These are phyloP conservation scores for Bombus soroeensis DNA, from an alignment of 1,140 invertebrate species.

Conservation along the genomic window DNA sequence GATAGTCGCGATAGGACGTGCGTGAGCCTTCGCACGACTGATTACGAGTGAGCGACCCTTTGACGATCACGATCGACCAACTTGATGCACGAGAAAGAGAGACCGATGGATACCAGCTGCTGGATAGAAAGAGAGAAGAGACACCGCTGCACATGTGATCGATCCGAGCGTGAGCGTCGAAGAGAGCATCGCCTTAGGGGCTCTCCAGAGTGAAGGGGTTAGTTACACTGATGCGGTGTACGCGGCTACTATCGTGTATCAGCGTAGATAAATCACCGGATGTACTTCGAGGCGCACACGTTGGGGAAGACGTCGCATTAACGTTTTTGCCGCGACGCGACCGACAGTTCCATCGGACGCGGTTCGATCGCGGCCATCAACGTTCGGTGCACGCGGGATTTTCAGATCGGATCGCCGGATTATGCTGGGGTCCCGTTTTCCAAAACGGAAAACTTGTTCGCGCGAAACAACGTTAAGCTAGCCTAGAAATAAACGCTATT, in stretches of 20 bases:
- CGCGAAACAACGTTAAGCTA: not conserved
- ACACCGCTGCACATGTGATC: slow-evolving; percentile 54
- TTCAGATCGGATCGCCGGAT: not conserved
- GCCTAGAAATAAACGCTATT: too few species aligned
- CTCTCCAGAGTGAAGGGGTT: slow-evolving; percentile 66
- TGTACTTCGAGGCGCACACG: slow-evolving; percentile 59
- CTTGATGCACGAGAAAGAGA: slow-evolving; percentile 54
- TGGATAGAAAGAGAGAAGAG: slow-evolving; percentile 34
- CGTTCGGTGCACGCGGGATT: not conserved
- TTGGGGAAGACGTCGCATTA: slow-evolving; percentile 63
- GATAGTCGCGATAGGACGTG: slow-evolving; percentile 73
- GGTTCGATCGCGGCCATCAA: not conserved
- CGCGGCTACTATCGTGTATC: slow-evolving; percentile 67
- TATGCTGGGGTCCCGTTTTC: not conserved
- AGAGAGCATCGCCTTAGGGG: slow-evolving; percentile 72
- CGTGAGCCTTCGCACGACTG: slow-evolving; percentile 74
- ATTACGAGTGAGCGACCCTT: slow-evolving; percentile 73
- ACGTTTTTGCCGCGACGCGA: slow-evolving; percentile 49
- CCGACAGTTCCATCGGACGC: not conserved
- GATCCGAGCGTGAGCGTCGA: slow-evolving; percentile 65
- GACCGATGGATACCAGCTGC: not conserved
- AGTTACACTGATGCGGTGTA: slow-evolving; percentile 64
- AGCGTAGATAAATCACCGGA: slow-evolving; percentile 69
- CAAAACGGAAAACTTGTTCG: not conserved
- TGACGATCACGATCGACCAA: slow-evolving; percentile 73